Evolutionary conservation across 2,113 vertebrate species (phyloP).

Genomic region (Irena cyanogastra): DNA sequence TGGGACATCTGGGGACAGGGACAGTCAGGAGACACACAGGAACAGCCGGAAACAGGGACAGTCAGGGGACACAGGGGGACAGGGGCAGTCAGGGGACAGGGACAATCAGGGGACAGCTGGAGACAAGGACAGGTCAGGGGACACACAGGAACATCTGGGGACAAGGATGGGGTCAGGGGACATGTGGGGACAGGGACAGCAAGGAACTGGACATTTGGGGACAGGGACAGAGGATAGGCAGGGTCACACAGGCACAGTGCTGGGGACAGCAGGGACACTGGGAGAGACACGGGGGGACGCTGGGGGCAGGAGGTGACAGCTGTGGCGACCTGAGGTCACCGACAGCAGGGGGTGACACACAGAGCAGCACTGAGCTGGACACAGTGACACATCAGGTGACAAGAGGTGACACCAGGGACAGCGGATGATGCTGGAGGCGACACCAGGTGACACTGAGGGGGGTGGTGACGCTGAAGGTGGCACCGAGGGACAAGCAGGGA

Average conservation of each 20-base stretch:
- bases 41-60: too few relatives aligned
- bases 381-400: accelerated
- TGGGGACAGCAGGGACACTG: neutral
- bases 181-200: neutral
- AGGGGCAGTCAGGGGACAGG: too few relatives aligned
- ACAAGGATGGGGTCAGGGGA: too few relatives aligned
- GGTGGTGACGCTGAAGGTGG: neutral
- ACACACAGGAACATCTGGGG: neutral
- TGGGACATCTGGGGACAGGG: too few relatives aligned
- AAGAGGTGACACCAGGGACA: neutral
- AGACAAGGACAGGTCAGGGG: neutral
- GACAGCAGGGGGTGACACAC: neutral
- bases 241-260: neutral
- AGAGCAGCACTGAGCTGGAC: too few relatives aligned
- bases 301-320: neutral
- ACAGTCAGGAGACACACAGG: too few relatives aligned
- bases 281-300: neutral
- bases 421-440: neutral
- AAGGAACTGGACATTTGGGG: neutral
- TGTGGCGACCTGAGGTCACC: accelerated
- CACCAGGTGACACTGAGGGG: neutral
- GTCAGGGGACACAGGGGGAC: too few relatives aligned
- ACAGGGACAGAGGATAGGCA: neutral
- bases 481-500: neutral
- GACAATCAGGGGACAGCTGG: too few relatives aligned